phyloP scores from a whole-genome alignment of 2,888 invertebrate genomes.

The Eupeodes latifasciatus region DNA sequence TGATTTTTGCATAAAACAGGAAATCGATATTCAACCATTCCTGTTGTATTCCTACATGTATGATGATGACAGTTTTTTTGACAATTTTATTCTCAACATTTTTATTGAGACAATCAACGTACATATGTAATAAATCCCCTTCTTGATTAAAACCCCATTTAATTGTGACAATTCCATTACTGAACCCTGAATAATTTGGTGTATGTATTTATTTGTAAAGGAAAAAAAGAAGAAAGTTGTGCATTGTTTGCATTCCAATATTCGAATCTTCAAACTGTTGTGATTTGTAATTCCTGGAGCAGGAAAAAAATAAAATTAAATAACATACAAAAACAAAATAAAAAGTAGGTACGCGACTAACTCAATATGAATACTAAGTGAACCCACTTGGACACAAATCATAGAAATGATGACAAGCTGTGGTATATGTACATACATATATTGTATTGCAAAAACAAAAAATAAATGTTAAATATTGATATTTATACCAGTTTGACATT shows the following conservation, averaged over 20 bases:
- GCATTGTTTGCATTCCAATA: conserved; percentile 55
- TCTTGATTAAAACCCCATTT: conserved; percentile 14
- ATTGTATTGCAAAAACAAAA: conserved; percentile 38
- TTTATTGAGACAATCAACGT: conserved; percentile 15
- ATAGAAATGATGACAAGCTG: conserved; percentile 61
- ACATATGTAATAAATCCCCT: conserved; percentile 19
- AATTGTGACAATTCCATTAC: conserved; percentile 57
- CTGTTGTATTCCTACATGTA: no score
- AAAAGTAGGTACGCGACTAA: conserved; percentile 35
- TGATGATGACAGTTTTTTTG: neutral
- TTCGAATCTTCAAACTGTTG: conserved; percentile 18
- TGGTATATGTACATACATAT: conserved; percentile 38
- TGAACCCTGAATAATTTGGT: neutral
- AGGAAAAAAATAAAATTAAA: neutral
- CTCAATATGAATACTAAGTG: conserved; percentile 69
- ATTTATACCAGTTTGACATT: conserved; percentile 38
- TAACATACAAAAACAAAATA: neutral
- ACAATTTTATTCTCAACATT: conserved; percentile 22
- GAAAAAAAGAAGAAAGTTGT: conserved; percentile 12
- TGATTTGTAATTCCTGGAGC: neutral
- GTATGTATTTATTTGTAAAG: neutral
- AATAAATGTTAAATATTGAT: conserved; percentile 43
- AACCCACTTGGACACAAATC: conserved; percentile 70
- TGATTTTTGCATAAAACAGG: no score
- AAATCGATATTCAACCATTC: no score